Percentiles rank a stretch among this genome's conserved stretches.
These are phyloP conservation scores for Polydrusus tereticollis DNA, from an alignment of 2,888 invertebrate genomes.

Conservation along the genomic window DNA sequence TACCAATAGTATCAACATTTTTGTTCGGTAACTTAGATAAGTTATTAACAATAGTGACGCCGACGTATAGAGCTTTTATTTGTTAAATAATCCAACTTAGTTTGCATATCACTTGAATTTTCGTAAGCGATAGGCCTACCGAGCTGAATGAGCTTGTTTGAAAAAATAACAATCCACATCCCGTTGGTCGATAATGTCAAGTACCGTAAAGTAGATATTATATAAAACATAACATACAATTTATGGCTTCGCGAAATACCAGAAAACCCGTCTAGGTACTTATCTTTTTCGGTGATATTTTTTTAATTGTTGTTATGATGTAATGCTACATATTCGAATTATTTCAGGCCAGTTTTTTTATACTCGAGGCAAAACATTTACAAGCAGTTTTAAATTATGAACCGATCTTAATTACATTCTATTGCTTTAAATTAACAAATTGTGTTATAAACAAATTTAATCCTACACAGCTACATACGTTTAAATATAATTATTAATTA, in stretches of 20 bases:
- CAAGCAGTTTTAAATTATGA: too few relatives aligned
- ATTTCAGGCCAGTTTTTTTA: too few relatives aligned
- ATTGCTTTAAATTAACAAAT: too few relatives aligned
- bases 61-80: conserved; percentile 1
- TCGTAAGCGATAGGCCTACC: conserved; percentile 1
- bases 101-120: conserved; percentile 18
- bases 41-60: neutral
- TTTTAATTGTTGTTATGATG: too few relatives aligned
- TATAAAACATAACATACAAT: neutral
- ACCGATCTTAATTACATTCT: too few relatives aligned
- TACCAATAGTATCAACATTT: too few relatives aligned
- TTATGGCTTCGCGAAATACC: neutral
- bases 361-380: too few relatives aligned
- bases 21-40: neutral
- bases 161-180: conserved; percentile 16
- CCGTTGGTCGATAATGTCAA: neutral
- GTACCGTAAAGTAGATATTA: neutral
- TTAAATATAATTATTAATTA: too few relatives aligned
- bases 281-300: too few relatives aligned
- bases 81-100: conserved; percentile 9
- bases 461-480: too few relatives aligned
- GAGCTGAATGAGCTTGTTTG: neutral
- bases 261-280: neutral
- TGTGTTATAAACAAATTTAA: too few relatives aligned
- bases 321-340: too few relatives aligned